Conservation (phyloP, 2,888 invertebrate species). For the Epiblema foenella region DNA sequence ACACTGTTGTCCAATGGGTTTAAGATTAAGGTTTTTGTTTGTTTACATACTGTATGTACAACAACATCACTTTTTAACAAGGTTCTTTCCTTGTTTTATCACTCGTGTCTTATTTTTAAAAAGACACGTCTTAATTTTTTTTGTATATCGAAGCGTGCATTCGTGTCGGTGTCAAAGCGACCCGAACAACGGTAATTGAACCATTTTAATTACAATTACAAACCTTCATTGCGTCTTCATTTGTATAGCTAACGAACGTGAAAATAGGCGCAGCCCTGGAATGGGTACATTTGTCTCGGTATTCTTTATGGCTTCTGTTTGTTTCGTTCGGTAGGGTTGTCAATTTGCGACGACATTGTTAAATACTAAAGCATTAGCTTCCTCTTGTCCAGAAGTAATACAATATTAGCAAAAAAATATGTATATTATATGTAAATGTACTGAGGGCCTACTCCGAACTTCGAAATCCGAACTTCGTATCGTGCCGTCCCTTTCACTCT, state of each 20-base stretch:
- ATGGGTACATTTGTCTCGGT: slow-evolving; percentile 49
- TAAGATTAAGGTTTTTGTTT: too few relatives aligned
- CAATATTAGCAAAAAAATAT: too few relatives aligned
- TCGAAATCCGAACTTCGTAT: too few relatives aligned
- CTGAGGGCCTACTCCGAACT: too few relatives aligned
- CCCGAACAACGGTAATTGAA: slow-evolving; percentile 54
- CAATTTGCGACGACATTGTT: slow-evolving; percentile 12
- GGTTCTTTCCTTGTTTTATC: too few relatives aligned
- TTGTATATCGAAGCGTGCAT: not conserved
- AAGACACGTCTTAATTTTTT: not conserved
- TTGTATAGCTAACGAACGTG: slow-evolving; percentile 60
- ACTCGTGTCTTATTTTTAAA: too few relatives aligned
- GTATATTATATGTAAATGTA: too few relatives aligned
- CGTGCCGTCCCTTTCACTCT: too few relatives aligned
- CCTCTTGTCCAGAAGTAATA: too few relatives aligned
- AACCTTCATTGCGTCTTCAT: slow-evolving; percentile 58
- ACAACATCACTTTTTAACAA: too few relatives aligned
- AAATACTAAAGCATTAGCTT: not conserved
- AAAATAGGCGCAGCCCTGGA: slow-evolving; percentile 52
- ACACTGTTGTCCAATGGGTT: too few relatives aligned
- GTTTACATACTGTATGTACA: too few relatives aligned
- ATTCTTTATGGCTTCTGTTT: slow-evolving; percentile 24
- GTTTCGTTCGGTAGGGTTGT: slow-evolving; percentile 18
- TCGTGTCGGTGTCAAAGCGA: slow-evolving; percentile 44
- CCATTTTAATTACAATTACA: slow-evolving; percentile 66